Evolutionary conservation across 2,888 invertebrate species (phyloP), one percentile per base, ranked within the genome.

Genomic region (Phragmatobia fuliginosa): DNA sequence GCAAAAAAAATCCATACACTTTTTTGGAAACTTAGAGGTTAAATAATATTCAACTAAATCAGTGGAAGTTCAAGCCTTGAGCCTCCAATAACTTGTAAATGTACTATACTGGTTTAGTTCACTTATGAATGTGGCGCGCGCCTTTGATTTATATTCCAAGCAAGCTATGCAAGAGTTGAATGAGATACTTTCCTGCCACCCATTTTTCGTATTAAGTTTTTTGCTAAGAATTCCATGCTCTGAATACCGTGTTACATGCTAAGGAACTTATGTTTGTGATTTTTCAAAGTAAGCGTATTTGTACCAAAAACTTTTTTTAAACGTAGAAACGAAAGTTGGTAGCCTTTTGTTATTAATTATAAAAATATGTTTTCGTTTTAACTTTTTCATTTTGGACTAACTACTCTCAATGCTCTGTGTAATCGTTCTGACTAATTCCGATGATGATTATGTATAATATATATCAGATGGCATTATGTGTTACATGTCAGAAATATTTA

Each of bases 111-210:
- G 21, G 45, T 45, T 18, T 56, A 68, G 33, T 59, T 68, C 38
- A 25, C 28, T 21, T 11, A 60, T 18, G 59, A 68, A 49, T 38
- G 64, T 68, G 33, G 64, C 45, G 45, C 59, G 36, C 32, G 56
- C 63, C 64, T 68, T 68, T 68, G 68, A 68, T 68, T 64, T 68
- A 68, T 68, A 68, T 68, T 64, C 64, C 33, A 58, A 63, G 49
- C 59, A 64, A 68, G 64, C 36, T 68, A 68, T 60, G 64, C 64
- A 68, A 60, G 63, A 68, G 68, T 68, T 68, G 60, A 68, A 68
- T 64, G 59, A 38, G 49, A 59, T 64, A 68, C 63, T 68, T 45
- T 59, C 28, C 38, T 56, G 31, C 58, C 45, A 25, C 58, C 58
- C 32, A 68, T 68, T 68, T 67, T 62, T 58, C 38, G 58, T 62